A percentile compares a stretch with the other conserved stretches of the same genome.
Evolutionary conservation across 2,888 invertebrate species (phyloP).

Genomic region (Argyresthia goedartella): DNA sequence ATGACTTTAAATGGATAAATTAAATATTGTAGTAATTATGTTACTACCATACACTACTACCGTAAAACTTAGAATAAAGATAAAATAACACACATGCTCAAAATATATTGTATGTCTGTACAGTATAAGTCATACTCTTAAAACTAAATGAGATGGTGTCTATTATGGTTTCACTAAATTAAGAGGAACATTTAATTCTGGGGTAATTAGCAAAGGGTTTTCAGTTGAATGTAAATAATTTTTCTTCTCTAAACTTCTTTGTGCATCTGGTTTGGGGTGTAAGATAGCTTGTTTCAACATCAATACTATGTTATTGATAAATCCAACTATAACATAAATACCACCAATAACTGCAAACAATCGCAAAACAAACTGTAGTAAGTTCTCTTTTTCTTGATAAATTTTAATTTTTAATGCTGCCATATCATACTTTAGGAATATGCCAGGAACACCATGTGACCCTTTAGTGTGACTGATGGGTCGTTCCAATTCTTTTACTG

Average conservation of each 20-base stretch:
- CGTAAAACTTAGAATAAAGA: no score
- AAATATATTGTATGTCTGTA: no score
- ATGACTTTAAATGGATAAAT: no score
- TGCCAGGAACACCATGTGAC: conserved; percentile 94
- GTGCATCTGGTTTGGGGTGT: conserved; percentile 18
- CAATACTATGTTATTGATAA: conserved; percentile 42
- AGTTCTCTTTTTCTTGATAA: conserved; percentile 81
- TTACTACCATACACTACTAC: no score
- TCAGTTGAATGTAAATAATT: background rate
- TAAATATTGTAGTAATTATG: no score
- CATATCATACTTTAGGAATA: conserved; percentile 96
- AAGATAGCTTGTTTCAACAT: conserved; percentile 27
- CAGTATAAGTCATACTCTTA: no score
- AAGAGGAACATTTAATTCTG: conserved; percentile 44
- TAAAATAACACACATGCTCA: no score
- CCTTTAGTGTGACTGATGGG: conserved; percentile 78
- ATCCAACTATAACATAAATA: conserved; percentile 88
- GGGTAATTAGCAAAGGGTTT: conserved; percentile 31
- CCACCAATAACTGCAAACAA: conserved; percentile 94
- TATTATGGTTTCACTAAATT: conserved; percentile 50
- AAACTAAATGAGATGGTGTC: background rate
- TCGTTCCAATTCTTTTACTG: conserved; percentile 90
- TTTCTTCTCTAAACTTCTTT: conserved; percentile 17
- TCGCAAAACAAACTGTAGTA: conserved; percentile 85
- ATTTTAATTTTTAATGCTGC: conserved; percentile 90